phyloP scores from a whole-genome alignment of 2,797 vertebrate species.

The Pygocentrus nattereri region DNA sequence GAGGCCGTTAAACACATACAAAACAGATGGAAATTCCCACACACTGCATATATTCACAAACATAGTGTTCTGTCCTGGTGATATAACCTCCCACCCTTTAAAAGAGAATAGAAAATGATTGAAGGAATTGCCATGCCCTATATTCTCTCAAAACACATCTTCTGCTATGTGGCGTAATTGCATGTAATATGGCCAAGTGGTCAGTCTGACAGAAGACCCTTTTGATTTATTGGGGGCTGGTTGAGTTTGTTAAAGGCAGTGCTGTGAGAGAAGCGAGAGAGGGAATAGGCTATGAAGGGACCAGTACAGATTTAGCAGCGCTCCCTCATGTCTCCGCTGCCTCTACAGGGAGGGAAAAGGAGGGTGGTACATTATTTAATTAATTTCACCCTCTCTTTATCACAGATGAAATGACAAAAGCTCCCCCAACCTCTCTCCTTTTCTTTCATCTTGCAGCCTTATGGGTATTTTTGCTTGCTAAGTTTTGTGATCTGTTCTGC shows the following conservation, averaged over 20 bases:
- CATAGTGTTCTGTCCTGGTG: not conserved
- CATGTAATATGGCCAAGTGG: conserved; percentile 88
- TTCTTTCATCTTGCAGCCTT: conserved; percentile 7
- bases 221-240: conserved; percentile 88
- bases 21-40: conserved; percentile 52
- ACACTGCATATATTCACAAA: conserved; percentile 38
- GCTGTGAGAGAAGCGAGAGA: conserved; percentile 74
- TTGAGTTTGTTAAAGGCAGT: conserved; percentile 87
- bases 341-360: conserved; percentile 71
- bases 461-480: conserved; percentile 60
- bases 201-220: conserved; percentile 86
- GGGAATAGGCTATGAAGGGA: conserved; percentile 86
- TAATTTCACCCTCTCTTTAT: conserved; percentile 60
- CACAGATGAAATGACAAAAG: conserved; percentile 23
- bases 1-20: conserved; percentile 53
- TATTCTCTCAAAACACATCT: conserved; percentile 84
- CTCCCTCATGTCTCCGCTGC: not conserved
- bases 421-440: not conserved
- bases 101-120: conserved; percentile 82
- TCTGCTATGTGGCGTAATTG: conserved; percentile 84
- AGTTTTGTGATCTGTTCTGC: conserved; percentile 66
- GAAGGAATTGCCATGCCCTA: conserved; percentile 70
- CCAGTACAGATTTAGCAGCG: conserved; percentile 75
- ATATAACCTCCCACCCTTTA: conserved; percentile 66
- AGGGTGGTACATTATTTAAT: conserved; percentile 75